Percentiles rank a stretch among this genome's conserved stretches.
These are phyloP conservation scores for Neoaliturus tenellus DNA, from an alignment of 2,888 invertebrate species.

Conservation along the genomic window DNA sequence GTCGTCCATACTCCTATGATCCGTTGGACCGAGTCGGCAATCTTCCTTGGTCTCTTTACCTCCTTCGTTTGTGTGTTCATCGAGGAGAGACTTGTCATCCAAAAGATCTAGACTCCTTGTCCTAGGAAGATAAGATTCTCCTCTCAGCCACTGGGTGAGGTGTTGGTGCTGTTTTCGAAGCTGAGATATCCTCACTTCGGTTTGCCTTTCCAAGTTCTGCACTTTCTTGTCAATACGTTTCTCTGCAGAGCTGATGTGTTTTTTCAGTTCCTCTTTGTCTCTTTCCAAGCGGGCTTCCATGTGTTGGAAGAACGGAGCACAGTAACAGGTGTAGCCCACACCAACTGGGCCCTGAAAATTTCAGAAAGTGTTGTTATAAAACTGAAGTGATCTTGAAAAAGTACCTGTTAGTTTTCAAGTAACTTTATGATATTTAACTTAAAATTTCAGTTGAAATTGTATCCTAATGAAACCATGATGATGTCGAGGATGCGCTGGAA, in stretches of 20 bases:
- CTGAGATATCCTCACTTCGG: constrained; percentile 83
- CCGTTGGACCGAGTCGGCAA: constrained; percentile 70
- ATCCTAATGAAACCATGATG: no score
- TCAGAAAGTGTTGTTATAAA: no score
- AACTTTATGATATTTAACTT: no score
- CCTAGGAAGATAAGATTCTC: constrained; percentile 77
- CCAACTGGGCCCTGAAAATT: constrained; percentile 90
- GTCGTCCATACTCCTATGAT: constrained; percentile 61
- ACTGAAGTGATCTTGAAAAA: no score
- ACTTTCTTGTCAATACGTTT: constrained; percentile 88
- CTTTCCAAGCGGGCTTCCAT: constrained; percentile 90
- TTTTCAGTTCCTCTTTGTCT: constrained; percentile 87
- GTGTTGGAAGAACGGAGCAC: constrained; percentile 93
- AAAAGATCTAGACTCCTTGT: constrained; percentile 84
- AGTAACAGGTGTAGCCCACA: constrained; percentile 94
- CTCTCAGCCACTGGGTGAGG: constrained; percentile 82
- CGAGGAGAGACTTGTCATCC: constrained; percentile 71
- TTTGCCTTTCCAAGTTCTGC: constrained; percentile 84
- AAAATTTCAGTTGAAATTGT: no score
- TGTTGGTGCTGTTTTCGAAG: constrained; percentile 81
- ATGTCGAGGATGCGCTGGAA: no score
- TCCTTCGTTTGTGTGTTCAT: constrained; percentile 35
- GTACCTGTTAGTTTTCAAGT: no score
- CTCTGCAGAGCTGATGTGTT: constrained; percentile 87
- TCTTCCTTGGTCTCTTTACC: constrained; percentile 61